Base-by-base conservation (phyloP, 2,888 invertebrate species). In the Emmelina monodactyla region DNA sequence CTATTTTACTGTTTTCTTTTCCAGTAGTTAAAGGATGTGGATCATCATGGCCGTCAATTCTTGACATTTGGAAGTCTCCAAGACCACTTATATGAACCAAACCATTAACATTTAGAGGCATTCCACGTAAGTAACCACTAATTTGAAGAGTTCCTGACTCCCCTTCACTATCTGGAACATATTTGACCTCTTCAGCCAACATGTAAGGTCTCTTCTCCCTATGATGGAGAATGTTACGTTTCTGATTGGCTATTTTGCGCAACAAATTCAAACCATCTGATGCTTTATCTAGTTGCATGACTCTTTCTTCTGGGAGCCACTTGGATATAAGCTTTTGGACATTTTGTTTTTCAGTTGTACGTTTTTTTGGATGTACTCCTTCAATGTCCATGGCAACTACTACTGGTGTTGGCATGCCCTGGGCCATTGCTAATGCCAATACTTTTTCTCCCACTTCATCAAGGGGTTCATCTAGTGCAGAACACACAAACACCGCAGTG, bases 1-100 rank as follows among this genome's bases (percentile, higher is more conserved):
- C 62, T 9, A 73, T 51, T 40, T 73, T 73, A 5, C 46, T 46
- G 47, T 78, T 76, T 22, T 71, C 76, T 51, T 69, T 85, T n/a
- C 78, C 79, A 46, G 83, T 62, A 50, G 75, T 73, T 28, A 85
- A 47, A 35, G 85, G 83, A 60, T 87, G 85, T 2, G 90, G 91
- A 69, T 92, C 91, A 40, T 80, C 76, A 1, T 84, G 73, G 0
- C 83, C 83, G 63, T 88, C 87, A 44, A 97, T 91, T 61, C 88
- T 86, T 0, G 82, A 78, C 85, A 99, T 87, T 78, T 97, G 97
- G 59, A 91, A 98, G 58, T 97, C 94, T 6, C 97, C 97, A 53
- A 93, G 83, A 0, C 97, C 97, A 30, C 94, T 89, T 35, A 99
- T 85, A 57, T 99, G 95, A 14, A 99, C 83, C 35, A 97, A 79